A percentile compares a stretch with the other conserved stretches of the same genome.
phyloP scores from a whole-genome alignment of 2,113 vertebrate genomes.

The Pteronura brasiliensis region DNA sequence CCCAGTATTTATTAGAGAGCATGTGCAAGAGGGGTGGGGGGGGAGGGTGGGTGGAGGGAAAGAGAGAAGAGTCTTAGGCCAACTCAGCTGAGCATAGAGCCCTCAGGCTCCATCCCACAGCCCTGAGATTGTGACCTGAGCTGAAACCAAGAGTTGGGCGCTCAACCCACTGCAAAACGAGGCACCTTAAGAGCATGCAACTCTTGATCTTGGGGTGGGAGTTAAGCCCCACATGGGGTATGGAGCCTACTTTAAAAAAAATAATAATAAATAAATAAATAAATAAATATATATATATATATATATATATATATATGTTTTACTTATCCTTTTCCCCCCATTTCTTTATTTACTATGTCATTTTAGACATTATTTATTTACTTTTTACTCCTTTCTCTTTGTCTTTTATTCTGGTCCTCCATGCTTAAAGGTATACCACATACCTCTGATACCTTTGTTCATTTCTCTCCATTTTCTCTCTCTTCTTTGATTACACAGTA shows the following conservation, averaged over 20 bases:
- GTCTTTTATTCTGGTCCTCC: background rate
- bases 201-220: background rate
- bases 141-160: background rate
- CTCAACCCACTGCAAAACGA: background rate
- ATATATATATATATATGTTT: too few species aligned
- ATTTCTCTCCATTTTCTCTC: background rate
- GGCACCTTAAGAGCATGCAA: background rate
- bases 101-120: background rate
- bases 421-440: background rate
- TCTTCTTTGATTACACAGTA: background rate
- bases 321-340: background rate
- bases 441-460: background rate
- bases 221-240: background rate
- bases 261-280: too few species aligned
- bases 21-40: too few species aligned
- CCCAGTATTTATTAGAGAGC: background rate
- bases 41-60: too few species aligned
- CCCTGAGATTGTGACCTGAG: background rate
- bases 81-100: background rate
- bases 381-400: background rate
- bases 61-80: background rate
- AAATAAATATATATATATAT: too few species aligned
- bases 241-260: background rate
- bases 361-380: background rate
- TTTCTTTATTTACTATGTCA: background rate